These are phyloP conservation scores for Epinephelus moara DNA, from an alignment of 2,113 vertebrate species.

Conservation along the genomic window DNA sequence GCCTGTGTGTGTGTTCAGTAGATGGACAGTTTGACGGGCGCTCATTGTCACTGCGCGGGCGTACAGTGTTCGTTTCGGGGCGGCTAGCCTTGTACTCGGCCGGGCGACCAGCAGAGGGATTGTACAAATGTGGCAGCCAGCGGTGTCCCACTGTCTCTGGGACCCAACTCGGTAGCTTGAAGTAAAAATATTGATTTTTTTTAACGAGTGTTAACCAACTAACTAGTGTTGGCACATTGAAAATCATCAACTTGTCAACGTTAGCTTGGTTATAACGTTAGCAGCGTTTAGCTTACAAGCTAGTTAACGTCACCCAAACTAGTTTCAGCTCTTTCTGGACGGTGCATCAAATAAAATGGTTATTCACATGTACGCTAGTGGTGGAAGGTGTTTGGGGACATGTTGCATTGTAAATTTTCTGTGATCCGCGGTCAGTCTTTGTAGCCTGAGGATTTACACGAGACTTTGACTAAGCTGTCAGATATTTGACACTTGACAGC, in stretches of 20 bases:
- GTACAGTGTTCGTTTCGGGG: constrained; percentile 76
- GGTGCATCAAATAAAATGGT: constrained; percentile 11
- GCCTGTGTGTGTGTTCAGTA: constrained; percentile 6
- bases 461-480: constrained; percentile 66
- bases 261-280: constrained; percentile 48
- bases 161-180: constrained; percentile 41
- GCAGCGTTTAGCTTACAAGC: constrained; percentile 43
- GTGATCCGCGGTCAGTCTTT: constrained; percentile 2
- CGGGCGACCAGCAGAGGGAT: constrained; percentile 68
- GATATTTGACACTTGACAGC: constrained; percentile 69
- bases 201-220: not conserved
- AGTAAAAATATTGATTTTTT: not conserved
- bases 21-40: constrained; percentile 71
- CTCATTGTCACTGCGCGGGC: constrained; percentile 72
- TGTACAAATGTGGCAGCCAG: constrained; percentile 71
- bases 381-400: constrained; percentile 10
- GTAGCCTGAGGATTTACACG: constrained; percentile 50
- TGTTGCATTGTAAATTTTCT: constrained; percentile 21
- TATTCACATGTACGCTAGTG: not conserved
- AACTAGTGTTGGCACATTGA: constrained; percentile 2
- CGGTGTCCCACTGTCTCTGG: constrained; percentile 63
- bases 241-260: constrained; percentile 41
- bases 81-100: constrained; percentile 78
- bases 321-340: not conserved
- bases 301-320: constrained; percentile 23